phyloP scores from a whole-genome alignment of 2,113 vertebrate species.

The Alectura lathami region DNA sequence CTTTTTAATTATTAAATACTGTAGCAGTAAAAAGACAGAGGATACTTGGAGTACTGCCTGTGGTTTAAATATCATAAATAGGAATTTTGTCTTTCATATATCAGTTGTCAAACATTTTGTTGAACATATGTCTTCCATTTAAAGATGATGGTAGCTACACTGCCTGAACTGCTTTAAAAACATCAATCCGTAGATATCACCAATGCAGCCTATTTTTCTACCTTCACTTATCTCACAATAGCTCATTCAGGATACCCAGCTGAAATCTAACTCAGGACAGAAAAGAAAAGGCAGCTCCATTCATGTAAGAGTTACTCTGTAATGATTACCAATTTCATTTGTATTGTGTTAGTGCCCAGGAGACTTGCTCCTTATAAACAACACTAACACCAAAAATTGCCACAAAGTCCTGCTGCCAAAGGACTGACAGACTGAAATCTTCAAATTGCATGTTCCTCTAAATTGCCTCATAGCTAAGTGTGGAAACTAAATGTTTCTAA shows the following conservation, averaged over 20 bases:
- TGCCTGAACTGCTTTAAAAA: background rate
- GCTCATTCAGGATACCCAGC: background rate
- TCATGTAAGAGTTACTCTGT: background rate
- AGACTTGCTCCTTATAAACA: background rate
- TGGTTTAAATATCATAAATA: constrained; percentile 5
- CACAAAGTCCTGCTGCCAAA: background rate
- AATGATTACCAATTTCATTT: background rate
- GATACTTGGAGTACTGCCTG: background rate
- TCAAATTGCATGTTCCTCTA: fast-evolving
- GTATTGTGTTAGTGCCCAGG: background rate
- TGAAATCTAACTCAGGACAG: background rate
- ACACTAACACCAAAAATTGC: background rate
- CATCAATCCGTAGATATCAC: background rate
- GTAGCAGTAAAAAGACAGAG: background rate
- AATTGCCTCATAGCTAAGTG: background rate
- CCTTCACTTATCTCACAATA: background rate
- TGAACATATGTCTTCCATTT: background rate
- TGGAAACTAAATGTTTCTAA: background rate
- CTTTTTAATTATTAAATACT: constrained; percentile 50
- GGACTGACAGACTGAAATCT: background rate
- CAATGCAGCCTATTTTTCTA: background rate
- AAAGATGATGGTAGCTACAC: background rate
- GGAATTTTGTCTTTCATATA: constrained; percentile 22
- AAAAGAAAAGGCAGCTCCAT: background rate
- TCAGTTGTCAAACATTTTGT: constrained; percentile 29